Conservation (phyloP, 2,113 vertebrate genomes). For the Rattus norvegicus region DNA sequence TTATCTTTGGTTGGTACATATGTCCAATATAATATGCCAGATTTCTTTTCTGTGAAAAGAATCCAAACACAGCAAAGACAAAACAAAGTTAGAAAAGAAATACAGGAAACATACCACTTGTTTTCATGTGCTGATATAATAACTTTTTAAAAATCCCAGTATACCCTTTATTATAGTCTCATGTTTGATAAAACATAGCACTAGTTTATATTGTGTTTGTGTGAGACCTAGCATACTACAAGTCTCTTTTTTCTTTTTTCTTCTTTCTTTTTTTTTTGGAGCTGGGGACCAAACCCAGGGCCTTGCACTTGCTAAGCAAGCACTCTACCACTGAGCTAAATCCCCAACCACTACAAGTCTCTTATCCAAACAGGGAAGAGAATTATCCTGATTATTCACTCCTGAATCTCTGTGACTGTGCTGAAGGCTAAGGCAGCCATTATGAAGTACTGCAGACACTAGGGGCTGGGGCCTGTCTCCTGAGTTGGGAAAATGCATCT, state of each 20-base stretch:
- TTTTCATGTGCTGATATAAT: background rate
- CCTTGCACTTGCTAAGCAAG: too few species aligned
- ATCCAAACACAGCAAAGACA: background rate
- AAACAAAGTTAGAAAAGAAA: slow-evolving; percentile 41
- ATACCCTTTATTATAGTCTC: background rate
- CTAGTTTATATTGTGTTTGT: background rate
- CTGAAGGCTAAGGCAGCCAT: background rate
- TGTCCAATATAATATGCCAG: background rate
- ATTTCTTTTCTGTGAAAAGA: background rate
- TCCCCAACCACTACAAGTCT: background rate
- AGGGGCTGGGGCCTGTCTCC: too few species aligned
- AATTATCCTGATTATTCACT: background rate
- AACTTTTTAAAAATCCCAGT: background rate
- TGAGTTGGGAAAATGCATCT: background rate
- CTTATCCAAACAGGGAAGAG: background rate
- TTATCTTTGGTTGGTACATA: slow-evolving; percentile 46
- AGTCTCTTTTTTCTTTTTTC: background rate
- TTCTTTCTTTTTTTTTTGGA: too few species aligned
- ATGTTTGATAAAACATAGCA: background rate
- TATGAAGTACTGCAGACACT: background rate
- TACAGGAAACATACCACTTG: background rate
- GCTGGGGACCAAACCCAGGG: too few species aligned
- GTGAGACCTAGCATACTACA: background rate
- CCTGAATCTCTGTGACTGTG: background rate
- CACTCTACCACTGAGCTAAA: too few species aligned